Base-by-base conservation (phyloP, 2,113 vertebrate genomes). In the Phrynosoma platyrhinos region DNA sequence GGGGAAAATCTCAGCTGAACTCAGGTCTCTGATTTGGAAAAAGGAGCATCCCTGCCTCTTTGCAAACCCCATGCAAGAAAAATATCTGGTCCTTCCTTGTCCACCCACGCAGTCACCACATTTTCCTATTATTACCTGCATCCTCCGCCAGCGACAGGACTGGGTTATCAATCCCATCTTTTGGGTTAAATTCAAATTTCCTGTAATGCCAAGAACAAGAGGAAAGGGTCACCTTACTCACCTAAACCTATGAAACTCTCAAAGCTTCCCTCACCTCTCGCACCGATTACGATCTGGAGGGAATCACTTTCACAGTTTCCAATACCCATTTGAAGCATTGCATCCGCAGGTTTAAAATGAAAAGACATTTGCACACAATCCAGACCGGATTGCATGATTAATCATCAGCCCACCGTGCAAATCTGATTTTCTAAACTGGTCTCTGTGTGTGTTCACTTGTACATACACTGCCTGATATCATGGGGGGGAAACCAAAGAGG, bases 141-240 rank as follows among this genome's bases (percentile, higher is more conserved):
- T 98, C 98, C 75, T 99, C 98, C 27, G 97, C 92, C 94, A 97
- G 94, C 1, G 97, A 97, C 96, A 99, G 97, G 87, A 95, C 97
- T 79, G 98, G 98, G 94, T 99, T 99, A 94, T 99, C 98, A 9
- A 99, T 98, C 84, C 98, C 99, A 90, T 97, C 96, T 94, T 98
- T 98, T 7, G 98, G 98, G 95, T 98, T 98, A 94, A 99, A 99
- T 89, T 95, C 96, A 94, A 98, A 99, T 93, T 96, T 98, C 94
- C 98, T 99, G 95, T 55, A 94, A 95, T 64, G 76, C 95, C 58
- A 94, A 92, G 53, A 92, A 78, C 42, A 92, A 82, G 81, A 89
- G 68, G 32, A 89, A 71, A 27, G 68, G 10, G 25, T 71, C 25
- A 36, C 36, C 36, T 36, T 36, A 36, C 36, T 36, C 36, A 27